Percentiles rank a stretch among this genome's conserved stretches.
These are phyloP conservation scores for Parambassis ranga DNA, from an alignment of 2,797 vertebrate genomes.

Conservation along the genomic window DNA sequence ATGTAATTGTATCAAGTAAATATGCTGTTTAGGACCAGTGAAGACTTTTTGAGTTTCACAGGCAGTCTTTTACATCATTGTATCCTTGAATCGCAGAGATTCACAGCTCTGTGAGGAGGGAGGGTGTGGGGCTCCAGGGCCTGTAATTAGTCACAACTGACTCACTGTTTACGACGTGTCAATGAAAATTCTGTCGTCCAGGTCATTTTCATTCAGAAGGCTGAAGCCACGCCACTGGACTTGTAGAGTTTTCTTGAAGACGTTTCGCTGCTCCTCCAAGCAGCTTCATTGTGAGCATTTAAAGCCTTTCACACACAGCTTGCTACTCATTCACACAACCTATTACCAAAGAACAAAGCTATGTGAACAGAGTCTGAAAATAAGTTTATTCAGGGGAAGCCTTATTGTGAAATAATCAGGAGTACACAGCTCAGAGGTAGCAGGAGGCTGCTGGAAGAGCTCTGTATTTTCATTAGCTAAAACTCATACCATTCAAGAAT, in stretches of 20 bases:
- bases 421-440: conserved; percentile 51
- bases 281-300: conserved; percentile 46
- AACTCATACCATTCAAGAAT: not conserved
- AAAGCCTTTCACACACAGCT: conserved; percentile 49
- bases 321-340: conserved; percentile 55
- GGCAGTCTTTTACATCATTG: conserved; percentile 14
- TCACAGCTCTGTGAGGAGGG: conserved; percentile 29
- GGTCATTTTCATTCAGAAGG: too few relatives aligned
- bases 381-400: conserved; percentile 17
- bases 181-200: too few relatives aligned
- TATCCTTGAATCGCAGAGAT: conserved; percentile 15
- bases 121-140: conserved; percentile 57
- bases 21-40: not conserved
- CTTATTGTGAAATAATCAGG: conserved; percentile 44
- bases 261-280: too few relatives aligned
- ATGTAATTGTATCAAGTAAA: not conserved
- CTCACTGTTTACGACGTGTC: too few relatives aligned
- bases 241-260: conserved; percentile 47
- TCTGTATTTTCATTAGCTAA: too few relatives aligned
- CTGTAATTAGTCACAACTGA: conserved; percentile 66
- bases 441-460: conserved; percentile 3
- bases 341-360: conserved; percentile 62
- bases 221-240: too few relatives aligned
- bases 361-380: conserved; percentile 29
- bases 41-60: not conserved